Evolutionary conservation across 2,797 vertebrate genomes (phyloP).

Genomic region (Chaetophractus vellerosus): DNA sequence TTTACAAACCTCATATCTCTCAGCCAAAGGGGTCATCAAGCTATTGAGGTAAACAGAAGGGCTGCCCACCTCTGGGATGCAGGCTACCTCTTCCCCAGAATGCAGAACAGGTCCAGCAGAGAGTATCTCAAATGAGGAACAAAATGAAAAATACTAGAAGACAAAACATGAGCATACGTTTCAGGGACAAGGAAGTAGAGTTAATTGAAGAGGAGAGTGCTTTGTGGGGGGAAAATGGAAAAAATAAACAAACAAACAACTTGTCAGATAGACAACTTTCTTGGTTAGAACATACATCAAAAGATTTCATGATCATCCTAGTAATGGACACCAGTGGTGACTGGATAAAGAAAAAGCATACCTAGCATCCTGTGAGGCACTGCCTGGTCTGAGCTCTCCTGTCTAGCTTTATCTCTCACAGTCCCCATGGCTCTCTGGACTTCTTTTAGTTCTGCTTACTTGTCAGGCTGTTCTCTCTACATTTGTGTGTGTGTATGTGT

Average conservation of each 20-base stretch:
- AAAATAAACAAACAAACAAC: neutral
- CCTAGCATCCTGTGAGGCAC: neutral
- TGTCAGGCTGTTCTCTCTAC: neutral
- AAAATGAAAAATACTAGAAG: neutral
- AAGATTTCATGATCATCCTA: neutral
- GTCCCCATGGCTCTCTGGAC: neutral
- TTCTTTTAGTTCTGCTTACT: neutral
- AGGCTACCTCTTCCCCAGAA: neutral
- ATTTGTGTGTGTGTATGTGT: neutral
- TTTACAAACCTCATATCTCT: neutral
- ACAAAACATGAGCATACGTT: neutral
- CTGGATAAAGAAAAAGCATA: neutral
- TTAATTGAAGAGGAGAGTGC: neutral
- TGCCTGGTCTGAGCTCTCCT: neutral
- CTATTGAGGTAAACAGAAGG: neutral
- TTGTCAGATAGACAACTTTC: neutral
- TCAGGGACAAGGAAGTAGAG: neutral
- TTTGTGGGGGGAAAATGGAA: neutral
- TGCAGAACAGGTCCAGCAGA: neutral
- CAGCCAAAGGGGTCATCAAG: neutral
- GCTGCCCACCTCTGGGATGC: fast-evolving
- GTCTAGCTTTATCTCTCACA: neutral
- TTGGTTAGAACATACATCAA: neutral
- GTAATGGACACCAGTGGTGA: neutral
- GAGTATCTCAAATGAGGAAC: neutral